Evolutionary conservation across 2,888 invertebrate genomes (phyloP), one percentile per base, ranked within the genome.

Genomic region (Lingula anatina): DNA sequence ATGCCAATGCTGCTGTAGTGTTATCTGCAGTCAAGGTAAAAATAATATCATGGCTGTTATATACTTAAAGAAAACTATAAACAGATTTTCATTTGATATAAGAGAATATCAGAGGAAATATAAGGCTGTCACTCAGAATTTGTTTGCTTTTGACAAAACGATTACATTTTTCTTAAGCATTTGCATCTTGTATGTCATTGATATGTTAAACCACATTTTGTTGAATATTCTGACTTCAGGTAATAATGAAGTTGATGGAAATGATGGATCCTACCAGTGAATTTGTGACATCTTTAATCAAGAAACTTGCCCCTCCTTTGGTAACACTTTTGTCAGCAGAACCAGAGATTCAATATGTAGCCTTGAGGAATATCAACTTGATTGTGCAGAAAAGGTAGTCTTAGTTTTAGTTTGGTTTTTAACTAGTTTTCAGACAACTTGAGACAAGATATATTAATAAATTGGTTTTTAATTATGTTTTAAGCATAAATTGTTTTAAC

Each of bases 341-440:
- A 77, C 95, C 99, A 0, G 99, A 99, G 79, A 97, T 99, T 45
- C 99, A 99, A 78, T 99, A 99, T 75, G 99, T 99, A 3, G 99
- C 99, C 0, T 80, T 99, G 51, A 81, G 99, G 60, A 99, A 99
- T 78, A 99, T 99, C 71, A 99, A 99, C 80, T 83, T 99, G 42
- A 99, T 99, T 56, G 99, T 99, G 18, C 99, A 99, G 79, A 99
- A 99, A 78, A 83, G 79, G 70, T 68, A 48, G 46, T 46, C 21
- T 31, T n/a, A n/a, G n/a, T n/a, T n/a, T n/a, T n/a, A n/a, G n/a
- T n/a, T n/a, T n/a, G n/a, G n/a, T n/a, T n/a, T n/a, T n/a, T n/a
- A n/a, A n/a, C n/a, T n/a, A n/a, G n/a, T n/a, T n/a, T n/a, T n/a
- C n/a, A n/a, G n/a, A n/a, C n/a, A n/a, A n/a, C n/a, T n/a, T n/a